Evolutionary conservation across 2,113 vertebrate genomes (phyloP).

Genomic region (Copsychus sechellarum): DNA sequence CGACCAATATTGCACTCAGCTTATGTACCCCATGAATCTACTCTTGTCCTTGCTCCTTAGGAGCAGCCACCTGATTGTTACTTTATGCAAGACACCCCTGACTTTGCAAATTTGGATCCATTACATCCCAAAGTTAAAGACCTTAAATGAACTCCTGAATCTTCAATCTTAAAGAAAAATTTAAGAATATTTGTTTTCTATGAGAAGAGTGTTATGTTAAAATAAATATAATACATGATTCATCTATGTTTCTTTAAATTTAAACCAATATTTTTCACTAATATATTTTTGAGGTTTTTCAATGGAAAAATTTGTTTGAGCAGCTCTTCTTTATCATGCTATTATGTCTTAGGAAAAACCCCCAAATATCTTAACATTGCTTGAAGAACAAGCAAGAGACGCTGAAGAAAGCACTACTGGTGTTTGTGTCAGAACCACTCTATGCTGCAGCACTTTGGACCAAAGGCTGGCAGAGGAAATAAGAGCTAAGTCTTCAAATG

Average conservation of each 20-base stretch:
- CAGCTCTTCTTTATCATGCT: background rate
- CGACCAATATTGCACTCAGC: background rate
- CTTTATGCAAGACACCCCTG: background rate
- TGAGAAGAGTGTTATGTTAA: background rate
- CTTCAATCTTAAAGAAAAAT: background rate
- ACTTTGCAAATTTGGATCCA: background rate
- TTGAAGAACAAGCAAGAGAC: background rate
- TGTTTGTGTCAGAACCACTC: background rate
- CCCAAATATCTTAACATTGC: background rate
- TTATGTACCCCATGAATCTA: background rate
- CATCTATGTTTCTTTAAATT: background rate
- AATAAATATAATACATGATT: background rate
- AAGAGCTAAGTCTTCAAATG: background rate
- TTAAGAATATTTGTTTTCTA: background rate
- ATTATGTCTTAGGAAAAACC: rapidly evolving
- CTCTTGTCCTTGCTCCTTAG: background rate
- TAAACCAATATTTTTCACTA: background rate
- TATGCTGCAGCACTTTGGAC: background rate
- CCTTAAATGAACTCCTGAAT: background rate
- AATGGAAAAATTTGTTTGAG: background rate
- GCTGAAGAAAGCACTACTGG: background rate
- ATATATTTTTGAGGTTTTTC: background rate
- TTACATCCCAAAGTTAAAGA: background rate
- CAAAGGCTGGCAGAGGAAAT: background rate
- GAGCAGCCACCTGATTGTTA: background rate